Conservation (phyloP, 2,797 vertebrate species). For the Chelmon rostratus region DNA sequence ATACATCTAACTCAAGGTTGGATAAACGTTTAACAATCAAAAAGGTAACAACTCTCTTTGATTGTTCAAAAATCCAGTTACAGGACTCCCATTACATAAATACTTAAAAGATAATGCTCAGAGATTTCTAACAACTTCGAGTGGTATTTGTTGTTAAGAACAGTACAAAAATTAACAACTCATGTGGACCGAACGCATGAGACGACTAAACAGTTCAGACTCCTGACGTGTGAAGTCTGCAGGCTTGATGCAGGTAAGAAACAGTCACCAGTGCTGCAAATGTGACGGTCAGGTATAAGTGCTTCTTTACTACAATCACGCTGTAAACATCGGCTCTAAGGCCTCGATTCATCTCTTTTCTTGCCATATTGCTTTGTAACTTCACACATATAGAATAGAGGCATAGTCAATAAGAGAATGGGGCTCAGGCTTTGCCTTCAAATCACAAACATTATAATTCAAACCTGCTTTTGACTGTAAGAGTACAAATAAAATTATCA, state of each 20-base stretch:
- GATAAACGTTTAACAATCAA: slow-evolving; percentile 12
- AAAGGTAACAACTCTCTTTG: slow-evolving; percentile 16
- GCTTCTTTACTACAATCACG: neutral
- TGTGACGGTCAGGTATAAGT: neutral
- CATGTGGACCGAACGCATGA: neutral
- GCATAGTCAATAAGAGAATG: neutral
- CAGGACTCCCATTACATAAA: neutral
- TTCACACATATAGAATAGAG: slow-evolving; percentile 18
- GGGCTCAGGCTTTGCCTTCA: slow-evolving; percentile 10
- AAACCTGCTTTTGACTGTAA: slow-evolving; percentile 21
- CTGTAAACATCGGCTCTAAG: slow-evolving; percentile 57
- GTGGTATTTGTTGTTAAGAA: slow-evolving; percentile 4
- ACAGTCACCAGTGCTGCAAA: neutral
- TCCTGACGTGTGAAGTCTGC: neutral
- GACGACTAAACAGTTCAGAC: neutral
- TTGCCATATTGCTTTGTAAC: neutral
- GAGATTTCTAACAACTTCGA: neutral
- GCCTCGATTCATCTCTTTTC: slow-evolving; percentile 33
- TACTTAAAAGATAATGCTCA: slow-evolving; percentile 15
- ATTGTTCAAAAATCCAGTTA: slow-evolving; percentile 33
- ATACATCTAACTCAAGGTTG: neutral
- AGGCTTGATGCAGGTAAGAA: neutral
- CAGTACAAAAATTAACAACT: slow-evolving; percentile 10
- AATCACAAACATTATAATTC: slow-evolving; percentile 31
- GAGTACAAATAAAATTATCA: slow-evolving; percentile 8